Conservation (phyloP, 2,888 invertebrate species). For the Eupithecia exiguata region DNA sequence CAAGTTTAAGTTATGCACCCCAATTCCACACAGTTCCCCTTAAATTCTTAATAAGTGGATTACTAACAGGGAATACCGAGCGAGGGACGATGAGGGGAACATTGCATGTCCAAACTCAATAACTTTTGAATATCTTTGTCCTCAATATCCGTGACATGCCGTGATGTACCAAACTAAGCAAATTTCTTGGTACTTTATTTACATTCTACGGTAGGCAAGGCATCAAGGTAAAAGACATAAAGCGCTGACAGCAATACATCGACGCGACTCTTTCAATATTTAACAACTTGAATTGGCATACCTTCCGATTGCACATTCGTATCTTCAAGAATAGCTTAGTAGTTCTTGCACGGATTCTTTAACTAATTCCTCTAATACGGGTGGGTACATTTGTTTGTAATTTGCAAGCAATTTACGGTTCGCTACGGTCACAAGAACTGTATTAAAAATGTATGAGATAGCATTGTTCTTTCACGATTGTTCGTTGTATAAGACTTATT, state of each 20-base stretch:
- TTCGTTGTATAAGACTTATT: conserved; percentile 53
- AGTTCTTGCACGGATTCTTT: conserved; percentile 49
- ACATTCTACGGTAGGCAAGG: neutral
- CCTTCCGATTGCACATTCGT: conserved; percentile 18
- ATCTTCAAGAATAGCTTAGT: conserved; percentile 9
- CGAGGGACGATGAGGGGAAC: conserved; percentile 40
- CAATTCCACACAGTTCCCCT: conserved; percentile 39
- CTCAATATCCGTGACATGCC: conserved; percentile 5
- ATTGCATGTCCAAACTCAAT: conserved; percentile 40
- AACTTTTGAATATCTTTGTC: conserved; percentile 10
- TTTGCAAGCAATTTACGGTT: conserved; percentile 51
- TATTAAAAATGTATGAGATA: conserved; percentile 67
- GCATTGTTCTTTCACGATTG: conserved; percentile 62
- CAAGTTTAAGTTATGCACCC: conserved; percentile 45
- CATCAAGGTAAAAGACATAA: conserved; percentile 3
- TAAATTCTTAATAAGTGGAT: conserved; percentile 57
- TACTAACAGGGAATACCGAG: conserved; percentile 62
- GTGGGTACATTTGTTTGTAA: conserved; percentile 47
- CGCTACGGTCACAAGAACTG: conserved; percentile 60
- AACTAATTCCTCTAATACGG: conserved; percentile 37
- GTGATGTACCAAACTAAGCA: conserved; percentile 4
- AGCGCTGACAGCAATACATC: neutral
- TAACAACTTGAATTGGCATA: conserved; percentile 19
- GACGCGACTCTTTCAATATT: conserved; percentile 2
- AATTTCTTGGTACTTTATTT: neutral